Evolutionary conservation across 2,888 invertebrate species (phyloP).

Genomic region (Nemoura dubitans): DNA sequence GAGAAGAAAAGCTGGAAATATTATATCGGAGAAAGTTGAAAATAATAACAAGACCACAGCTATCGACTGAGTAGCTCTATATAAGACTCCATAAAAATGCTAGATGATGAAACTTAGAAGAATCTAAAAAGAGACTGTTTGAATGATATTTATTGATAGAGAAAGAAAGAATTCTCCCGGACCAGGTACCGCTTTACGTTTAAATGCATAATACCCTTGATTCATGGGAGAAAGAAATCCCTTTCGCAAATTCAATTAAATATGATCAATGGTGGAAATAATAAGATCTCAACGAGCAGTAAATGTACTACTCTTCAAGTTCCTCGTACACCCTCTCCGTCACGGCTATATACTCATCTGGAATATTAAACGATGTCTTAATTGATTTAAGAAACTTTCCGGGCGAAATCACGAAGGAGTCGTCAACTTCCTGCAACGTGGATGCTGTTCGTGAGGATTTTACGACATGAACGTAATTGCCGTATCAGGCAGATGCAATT

Average conservation of each 20-base stretch:
- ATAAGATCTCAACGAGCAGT: constrained; percentile 8
- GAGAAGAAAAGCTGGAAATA: constrained; percentile 24
- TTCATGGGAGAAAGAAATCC: background rate
- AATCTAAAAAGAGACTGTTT: background rate
- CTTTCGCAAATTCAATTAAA: background rate
- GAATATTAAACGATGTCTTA: constrained; percentile 24
- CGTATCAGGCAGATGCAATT: constrained; percentile 16
- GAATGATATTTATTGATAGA: background rate
- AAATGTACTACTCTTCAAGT: background rate
- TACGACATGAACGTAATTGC: constrained; percentile 26
- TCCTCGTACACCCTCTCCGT: background rate
- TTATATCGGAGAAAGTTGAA: constrained; percentile 8
- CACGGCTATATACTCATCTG: background rate
- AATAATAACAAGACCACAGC: constrained; percentile 19
- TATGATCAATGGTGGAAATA: background rate
- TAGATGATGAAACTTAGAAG: background rate
- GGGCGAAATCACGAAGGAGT: constrained; percentile 1
- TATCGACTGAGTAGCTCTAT: background rate
- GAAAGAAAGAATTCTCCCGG: background rate
- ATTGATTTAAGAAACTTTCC: constrained; percentile 28
- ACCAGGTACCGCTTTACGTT: background rate
- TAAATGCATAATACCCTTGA: background rate
- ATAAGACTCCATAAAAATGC: background rate
- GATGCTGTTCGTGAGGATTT: constrained; percentile 21
- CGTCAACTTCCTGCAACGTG: constrained; percentile 15